Evolutionary conservation across 2,888 invertebrate genomes (phyloP).

Genomic region (Sarcophaga rosellei): DNA sequence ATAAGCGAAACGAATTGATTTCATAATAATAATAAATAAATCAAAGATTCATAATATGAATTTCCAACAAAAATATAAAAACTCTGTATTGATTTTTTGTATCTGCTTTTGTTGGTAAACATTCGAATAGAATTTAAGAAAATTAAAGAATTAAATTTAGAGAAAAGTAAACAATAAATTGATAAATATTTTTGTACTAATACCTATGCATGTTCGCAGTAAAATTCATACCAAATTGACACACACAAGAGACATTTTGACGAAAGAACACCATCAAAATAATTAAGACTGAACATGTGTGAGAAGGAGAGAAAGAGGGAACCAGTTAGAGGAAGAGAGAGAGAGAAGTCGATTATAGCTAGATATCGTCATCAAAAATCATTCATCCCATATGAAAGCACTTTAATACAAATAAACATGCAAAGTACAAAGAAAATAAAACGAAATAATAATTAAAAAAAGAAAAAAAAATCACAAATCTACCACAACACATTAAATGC

Average conservation of each 20-base stretch:
- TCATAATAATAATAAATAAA: constrained; percentile 47
- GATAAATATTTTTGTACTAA: background rate
- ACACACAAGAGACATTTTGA: background rate
- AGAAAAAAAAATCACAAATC: constrained; percentile 12
- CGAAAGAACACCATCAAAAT: background rate
- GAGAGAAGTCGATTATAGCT: background rate
- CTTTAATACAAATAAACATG: constrained; percentile 52
- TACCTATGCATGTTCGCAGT: background rate
- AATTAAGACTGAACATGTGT: too few species aligned
- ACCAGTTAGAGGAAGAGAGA: background rate
- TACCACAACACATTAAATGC: constrained; percentile 42
- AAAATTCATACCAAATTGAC: background rate
- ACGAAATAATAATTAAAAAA: constrained; percentile 42
- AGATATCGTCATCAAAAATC: constrained; percentile 4
- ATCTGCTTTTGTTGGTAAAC: constrained; percentile 3
- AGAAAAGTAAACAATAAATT: constrained; percentile 35
- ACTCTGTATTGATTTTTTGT: background rate
- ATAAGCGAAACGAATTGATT: constrained; percentile 13
- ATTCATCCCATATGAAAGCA: constrained; percentile 41
- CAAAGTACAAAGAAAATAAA: constrained; percentile 45
- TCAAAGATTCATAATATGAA: constrained; percentile 26
- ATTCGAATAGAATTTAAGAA: constrained; percentile 10
- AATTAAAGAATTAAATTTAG: constrained; percentile 24
- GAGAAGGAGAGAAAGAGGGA: background rate
- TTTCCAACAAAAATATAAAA: background rate